Base-by-base conservation (phyloP, 1,140 invertebrate genomes). In the Drosophila aff. region DNA sequence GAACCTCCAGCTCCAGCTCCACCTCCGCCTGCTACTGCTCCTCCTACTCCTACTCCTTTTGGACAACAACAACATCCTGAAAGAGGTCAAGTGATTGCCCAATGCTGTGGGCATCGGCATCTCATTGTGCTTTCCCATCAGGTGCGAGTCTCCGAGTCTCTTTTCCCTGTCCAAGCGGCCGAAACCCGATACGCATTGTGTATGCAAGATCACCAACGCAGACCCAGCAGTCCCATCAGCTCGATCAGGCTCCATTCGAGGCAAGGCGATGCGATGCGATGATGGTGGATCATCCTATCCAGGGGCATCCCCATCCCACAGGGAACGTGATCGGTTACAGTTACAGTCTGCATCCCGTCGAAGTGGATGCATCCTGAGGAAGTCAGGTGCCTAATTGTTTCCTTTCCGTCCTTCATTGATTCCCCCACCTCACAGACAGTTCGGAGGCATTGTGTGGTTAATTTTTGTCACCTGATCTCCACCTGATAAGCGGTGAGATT, bases 351-450 rank as follows among this genome's bases (percentile, higher is more conserved):
- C 59, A 68, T 75, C 72, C 53, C 63, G 65, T 59, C 66, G 28
- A 47, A 8, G 36, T 69, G 50, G 82, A 40, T 41, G 85, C 85
- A 90, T 90, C 85, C 85, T 90, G 85, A 90, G 85, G 85, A 90
- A 90, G 85, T 90, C 85, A 90, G 85, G 81, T 90, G 85, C 79
- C 85, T 90, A 90, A 90, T 90, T 90, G 85, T 90, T 90, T 90
- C 85, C 85, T 43, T 41, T 28, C 21, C 55, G 59, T 26, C 36
- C 77, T 58, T 81, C 81, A 84, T 89, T 90, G 84, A 83, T 83
- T 84, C 83, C 65, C 58, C 36, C 43, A n/a, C 38, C 52, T 36
- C 9, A 23, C 3, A 4, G 31, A 10, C 11, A 38, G 36, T 13
- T 38, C 36, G 36, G 36, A 38, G 36, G 36, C 36, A 67, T 73